A percentile compares a stretch with the other conserved stretches of the same genome.
phyloP scores from a whole-genome alignment of 2,888 invertebrate species.

The Stenichneumon culpator region DNA sequence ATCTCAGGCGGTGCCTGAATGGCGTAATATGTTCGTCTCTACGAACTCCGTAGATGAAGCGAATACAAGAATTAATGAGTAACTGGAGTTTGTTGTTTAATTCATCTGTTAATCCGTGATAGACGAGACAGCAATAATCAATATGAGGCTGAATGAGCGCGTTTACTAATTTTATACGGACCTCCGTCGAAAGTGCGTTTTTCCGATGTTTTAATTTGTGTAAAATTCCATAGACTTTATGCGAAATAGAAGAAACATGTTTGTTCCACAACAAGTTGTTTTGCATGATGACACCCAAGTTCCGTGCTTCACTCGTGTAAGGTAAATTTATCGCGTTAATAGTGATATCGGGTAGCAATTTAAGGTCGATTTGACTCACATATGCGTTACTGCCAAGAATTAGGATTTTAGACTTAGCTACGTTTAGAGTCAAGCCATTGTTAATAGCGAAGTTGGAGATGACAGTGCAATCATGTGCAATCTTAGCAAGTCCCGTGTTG shows the following conservation, averaged over 20 bases:
- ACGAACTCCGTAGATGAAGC: constrained; percentile 6
- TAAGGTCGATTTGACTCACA: not conserved
- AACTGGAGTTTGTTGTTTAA: not conserved
- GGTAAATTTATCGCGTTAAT: not conserved
- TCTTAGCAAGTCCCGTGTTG: not conserved
- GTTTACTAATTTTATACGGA: constrained; percentile 3
- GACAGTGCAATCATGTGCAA: not conserved
- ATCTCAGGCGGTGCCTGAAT: constrained; percentile 9
- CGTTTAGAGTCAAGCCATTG: constrained; percentile 11
- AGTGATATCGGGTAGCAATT: not conserved
- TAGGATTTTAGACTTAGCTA: not conserved
- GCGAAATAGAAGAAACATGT: not conserved
- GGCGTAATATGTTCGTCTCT: constrained; percentile 38
- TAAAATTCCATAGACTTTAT: constrained; percentile 16
- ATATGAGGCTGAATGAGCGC: not conserved
- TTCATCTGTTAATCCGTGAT: constrained; percentile 16
- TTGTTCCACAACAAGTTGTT: constrained; percentile 16
- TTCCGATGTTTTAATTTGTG: constrained; percentile 26
- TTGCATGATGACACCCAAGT: not conserved
- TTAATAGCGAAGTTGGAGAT: not conserved
- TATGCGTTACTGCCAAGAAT: not conserved
- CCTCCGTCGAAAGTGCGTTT: constrained; percentile 1
- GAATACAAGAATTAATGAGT: constrained; percentile 16
- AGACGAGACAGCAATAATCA: constrained; percentile 43
- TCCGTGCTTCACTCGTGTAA: not conserved